Evolutionary conservation across 1,140 invertebrate genomes (phyloP), one percentile per base, ranked within the genome.

Genomic region (Drosophila carrolli): DNA sequence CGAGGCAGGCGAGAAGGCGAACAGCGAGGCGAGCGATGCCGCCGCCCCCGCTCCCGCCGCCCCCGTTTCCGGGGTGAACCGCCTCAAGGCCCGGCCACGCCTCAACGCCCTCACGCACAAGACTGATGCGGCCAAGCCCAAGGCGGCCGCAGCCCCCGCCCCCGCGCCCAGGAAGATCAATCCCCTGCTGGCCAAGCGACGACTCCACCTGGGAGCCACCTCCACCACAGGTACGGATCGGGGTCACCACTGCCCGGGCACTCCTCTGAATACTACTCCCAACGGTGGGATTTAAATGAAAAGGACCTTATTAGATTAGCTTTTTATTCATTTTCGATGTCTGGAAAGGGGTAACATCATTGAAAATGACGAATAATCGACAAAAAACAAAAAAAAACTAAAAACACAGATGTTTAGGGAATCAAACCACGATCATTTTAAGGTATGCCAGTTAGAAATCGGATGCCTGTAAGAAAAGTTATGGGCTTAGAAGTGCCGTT

Each of bases 1-100:
- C 35, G 88, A 89, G 67, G 78, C n/a, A 5, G 29, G 48, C n/a
- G 48, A 51, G 9, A 51, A 89, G 70, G 65, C 46, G 11, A 14
- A 5, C 23, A 32, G 68, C 75, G 90, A 86, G 44, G 66, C 74
- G 27, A 59, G 56, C 47, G 91, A 81, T 59, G 66, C 77, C 9
- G 53, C 71, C 13, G 70, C 70, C n/a, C 58, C 59, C 13, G 70
- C 76, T 46, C 58, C 84, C 9, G 40, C 71, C 4, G 75, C 70
- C 43, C 79, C 78, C 23, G 61, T 78, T 6, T 72, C 83, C 65
- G 83, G 91, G 40, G 55, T 92, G 23, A 92, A 92, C 79, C 91
- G 91, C 71, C 74, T 92, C 55, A 92, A 91, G 74, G 73, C 66
- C 61, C 78, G 92, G 46, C 92, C 92, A 77, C 86, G 91, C 60